Evolutionary conservation across 2,113 vertebrate species (phyloP), one percentile per base, ranked within the genome.

Genomic region (Pholis gunnellus): DNA sequence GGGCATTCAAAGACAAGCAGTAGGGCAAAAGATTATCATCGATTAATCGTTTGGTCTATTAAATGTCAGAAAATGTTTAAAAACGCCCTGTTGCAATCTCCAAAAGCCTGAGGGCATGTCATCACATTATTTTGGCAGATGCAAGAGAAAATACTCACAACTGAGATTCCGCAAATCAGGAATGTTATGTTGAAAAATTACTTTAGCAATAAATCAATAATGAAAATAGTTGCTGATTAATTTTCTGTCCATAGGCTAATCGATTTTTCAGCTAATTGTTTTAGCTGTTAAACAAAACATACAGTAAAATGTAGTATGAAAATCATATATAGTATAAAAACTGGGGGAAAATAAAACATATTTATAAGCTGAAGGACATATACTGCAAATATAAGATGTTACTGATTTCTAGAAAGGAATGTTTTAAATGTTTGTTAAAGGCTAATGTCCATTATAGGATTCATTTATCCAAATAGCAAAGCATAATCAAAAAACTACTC

Each of bases 21-120:
- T 5, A 5, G 56, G 22, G 44, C 36, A 56, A 54, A 63, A 3
- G 1, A 54, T 36, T 25, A 60, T 18, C 25, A 29, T 60, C 1
- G 50, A 65, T 65, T n/a, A 42, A 75, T 63, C 9, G 7, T 9
- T 31, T 27, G 36, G 25, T 70, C 20, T 63, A 9, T n/a, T 18
- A 61, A 52, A 68, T 20, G 52, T 60, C 71, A 60, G 40, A 31
- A 44, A 59, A 74, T 36, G 56, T 57, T 57, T 57, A 2, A 27
- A 14, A 27, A 67, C 6, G 48, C 3, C 34, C 15, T 5, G 17
- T 46, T 46, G 22, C 5, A 63, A 18, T 50, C 17, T 74, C 20
- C 20, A 60, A 61, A 27, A 59, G 42, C 52, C 27, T 42, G 2
- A 34, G 5, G 27, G 27, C 15, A 36, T 36, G 9, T 48, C 22